Conservation (phyloP, 2,888 invertebrate genomes). For the Capitulum mitella region DNA sequence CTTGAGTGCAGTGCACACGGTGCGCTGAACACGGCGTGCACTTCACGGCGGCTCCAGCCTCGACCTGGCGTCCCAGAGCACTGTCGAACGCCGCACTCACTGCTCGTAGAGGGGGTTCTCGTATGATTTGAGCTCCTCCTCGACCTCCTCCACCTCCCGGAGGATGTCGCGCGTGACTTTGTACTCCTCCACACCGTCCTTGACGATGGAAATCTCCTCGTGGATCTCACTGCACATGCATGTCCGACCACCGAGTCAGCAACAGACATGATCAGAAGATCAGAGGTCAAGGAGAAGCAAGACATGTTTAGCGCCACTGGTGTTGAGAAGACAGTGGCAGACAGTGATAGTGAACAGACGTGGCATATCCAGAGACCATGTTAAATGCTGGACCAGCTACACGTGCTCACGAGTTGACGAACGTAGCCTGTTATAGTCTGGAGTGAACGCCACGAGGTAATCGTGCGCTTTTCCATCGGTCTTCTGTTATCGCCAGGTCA, state of each 20-base stretch:
- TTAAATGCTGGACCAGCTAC: no score
- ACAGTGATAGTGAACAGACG: background rate
- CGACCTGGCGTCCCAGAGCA: no score
- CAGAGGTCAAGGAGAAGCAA: background rate
- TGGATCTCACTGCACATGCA: constrained; percentile 1
- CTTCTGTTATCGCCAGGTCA: no score
- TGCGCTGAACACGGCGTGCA: background rate
- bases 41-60: no score
- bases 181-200: background rate
- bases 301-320: background rate
- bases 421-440: no score
- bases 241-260: no score
- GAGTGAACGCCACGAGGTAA: no score
- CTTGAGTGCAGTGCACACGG: background rate
- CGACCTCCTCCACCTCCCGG: background rate
- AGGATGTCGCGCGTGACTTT: constrained; percentile 20
- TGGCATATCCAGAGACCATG: background rate
- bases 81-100: background rate
- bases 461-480: no score
- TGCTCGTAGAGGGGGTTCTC: constrained; percentile 10
- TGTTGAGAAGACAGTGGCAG: background rate
- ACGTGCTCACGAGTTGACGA: no score
- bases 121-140: background rate
- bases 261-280: background rate
- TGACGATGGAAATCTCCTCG: constrained; percentile 5